Conservation (phyloP, 2,888 invertebrate genomes). For the Nymphalis polychloros region DNA sequence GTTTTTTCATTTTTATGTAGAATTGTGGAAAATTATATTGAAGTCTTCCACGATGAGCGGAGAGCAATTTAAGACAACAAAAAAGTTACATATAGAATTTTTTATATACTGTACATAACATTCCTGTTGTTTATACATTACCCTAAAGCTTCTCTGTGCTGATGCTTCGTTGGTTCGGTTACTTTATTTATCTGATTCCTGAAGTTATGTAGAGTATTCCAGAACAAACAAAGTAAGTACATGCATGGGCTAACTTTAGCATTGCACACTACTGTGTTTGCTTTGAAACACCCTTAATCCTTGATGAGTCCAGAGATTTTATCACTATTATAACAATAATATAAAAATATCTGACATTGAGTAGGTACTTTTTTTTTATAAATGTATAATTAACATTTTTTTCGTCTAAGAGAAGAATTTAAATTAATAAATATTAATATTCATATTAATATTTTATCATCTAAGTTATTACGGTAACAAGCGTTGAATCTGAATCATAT, state of each 20-base stretch:
- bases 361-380: too few relatives aligned
- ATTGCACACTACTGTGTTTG: constrained; percentile 82
- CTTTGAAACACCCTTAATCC: constrained; percentile 67
- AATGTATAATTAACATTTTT: too few relatives aligned
- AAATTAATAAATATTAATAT: too few relatives aligned
- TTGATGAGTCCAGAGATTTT: background rate
- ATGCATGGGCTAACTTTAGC: constrained; percentile 76
- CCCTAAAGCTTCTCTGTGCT: constrained; percentile 58
- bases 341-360: too few relatives aligned
- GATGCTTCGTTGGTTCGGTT: background rate
- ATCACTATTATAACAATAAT: background rate
- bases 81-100: constrained; percentile 82
- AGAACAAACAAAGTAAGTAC: constrained; percentile 83
- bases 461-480: too few relatives aligned
- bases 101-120: constrained; percentile 80
- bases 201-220: constrained; percentile 60
- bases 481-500: too few relatives aligned
- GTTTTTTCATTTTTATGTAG: too few relatives aligned
- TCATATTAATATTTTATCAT: too few relatives aligned
- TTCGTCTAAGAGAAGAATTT: too few relatives aligned
- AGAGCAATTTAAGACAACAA: constrained; percentile 82
- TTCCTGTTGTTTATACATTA: constrained; percentile 82
- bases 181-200: background rate
- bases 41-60: constrained; percentile 52
- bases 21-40: too few relatives aligned